These are phyloP conservation scores for Ceratitis capitata DNA, from an alignment of 1,140 invertebrate species.

Conservation along the genomic window DNA sequence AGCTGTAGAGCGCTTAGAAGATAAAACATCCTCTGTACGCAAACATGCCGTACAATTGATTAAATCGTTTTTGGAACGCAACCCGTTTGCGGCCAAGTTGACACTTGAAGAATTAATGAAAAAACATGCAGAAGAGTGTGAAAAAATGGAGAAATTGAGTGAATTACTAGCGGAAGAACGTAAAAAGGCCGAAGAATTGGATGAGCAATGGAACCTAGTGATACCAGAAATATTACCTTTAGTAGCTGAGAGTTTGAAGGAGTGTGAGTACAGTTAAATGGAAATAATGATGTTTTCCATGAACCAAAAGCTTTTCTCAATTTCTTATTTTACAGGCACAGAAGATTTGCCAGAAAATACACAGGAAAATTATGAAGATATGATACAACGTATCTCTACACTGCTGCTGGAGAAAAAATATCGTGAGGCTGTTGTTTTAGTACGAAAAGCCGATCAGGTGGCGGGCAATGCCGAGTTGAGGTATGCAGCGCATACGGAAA, in stretches of 20 bases:
- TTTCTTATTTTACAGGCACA: constrained; percentile 36
- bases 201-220: constrained; percentile 63
- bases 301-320: background rate
- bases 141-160: constrained; percentile 70
- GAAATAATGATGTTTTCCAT: background rate
- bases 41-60: constrained; percentile 83
- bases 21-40: constrained; percentile 80
- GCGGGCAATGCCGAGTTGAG: constrained; percentile 52
- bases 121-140: constrained; percentile 69
- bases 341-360: constrained; percentile 47
- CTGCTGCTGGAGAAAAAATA: constrained; percentile 55
- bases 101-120: constrained; percentile 70
- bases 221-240: constrained; percentile 64
- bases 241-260: constrained; percentile 62
- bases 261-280: constrained; percentile 49
- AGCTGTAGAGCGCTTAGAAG: constrained; percentile 75
- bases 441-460: constrained; percentile 55
- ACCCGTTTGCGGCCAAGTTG: constrained; percentile 76
- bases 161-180: constrained; percentile 66
- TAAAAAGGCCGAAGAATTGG: constrained; percentile 62
- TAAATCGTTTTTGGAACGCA: constrained; percentile 78
- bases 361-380: constrained; percentile 55
- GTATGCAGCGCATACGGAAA: constrained; percentile 28
- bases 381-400: constrained; percentile 50
- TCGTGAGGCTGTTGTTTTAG: constrained; percentile 51